A percentile compares a stretch with the other conserved stretches of the same genome.
Evolutionary conservation across 2,888 invertebrate species (phyloP).

Genomic region (Melinopterus prodromus): DNA sequence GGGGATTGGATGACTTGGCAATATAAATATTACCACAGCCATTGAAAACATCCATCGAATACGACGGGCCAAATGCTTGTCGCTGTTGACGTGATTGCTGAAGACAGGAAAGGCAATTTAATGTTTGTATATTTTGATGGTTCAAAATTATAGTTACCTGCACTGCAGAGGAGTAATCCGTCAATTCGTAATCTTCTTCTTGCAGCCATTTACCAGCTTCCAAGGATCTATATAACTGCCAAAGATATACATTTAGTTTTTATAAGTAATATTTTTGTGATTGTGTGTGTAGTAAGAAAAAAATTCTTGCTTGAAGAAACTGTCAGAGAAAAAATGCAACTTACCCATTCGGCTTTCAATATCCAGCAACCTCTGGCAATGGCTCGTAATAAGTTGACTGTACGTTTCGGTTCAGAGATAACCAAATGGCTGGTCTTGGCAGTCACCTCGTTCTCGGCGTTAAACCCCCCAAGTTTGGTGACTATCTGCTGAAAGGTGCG

Average conservation of each 20-base stretch:
- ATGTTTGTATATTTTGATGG: conserved; percentile 26
- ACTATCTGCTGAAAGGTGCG: conserved; percentile 59
- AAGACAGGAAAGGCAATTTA: conserved; percentile 42
- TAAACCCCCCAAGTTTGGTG: conserved; percentile 67
- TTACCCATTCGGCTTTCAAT: conserved; percentile 74
- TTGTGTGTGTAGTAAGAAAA: too few species aligned
- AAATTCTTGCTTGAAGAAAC: too few species aligned
- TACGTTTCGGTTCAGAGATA: conserved; percentile 72
- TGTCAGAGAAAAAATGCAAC: conserved; percentile 12
- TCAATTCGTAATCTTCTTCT: conserved; percentile 75
- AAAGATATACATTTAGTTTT: conserved; percentile 38
- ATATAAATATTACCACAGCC: conserved; percentile 68
- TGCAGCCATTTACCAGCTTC: conserved; percentile 71
- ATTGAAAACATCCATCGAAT: conserved; percentile 68
- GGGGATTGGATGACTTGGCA: conserved; percentile 61
- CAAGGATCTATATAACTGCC: conserved; percentile 66
- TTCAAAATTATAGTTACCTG: conserved; percentile 63
- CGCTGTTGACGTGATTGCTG: conserved; percentile 70
- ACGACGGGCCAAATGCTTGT: conserved; percentile 68
- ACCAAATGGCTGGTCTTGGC: conserved; percentile 81
- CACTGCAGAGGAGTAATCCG: conserved; percentile 73
- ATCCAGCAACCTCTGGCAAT: conserved; percentile 82
- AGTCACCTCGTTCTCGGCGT: conserved; percentile 69
- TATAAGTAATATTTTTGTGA: too few species aligned
- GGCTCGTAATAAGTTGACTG: conserved; percentile 78